These are phyloP conservation scores for Sitophilus oryzae DNA, from an alignment of 1,140 invertebrate genomes.

Conservation along the genomic window DNA sequence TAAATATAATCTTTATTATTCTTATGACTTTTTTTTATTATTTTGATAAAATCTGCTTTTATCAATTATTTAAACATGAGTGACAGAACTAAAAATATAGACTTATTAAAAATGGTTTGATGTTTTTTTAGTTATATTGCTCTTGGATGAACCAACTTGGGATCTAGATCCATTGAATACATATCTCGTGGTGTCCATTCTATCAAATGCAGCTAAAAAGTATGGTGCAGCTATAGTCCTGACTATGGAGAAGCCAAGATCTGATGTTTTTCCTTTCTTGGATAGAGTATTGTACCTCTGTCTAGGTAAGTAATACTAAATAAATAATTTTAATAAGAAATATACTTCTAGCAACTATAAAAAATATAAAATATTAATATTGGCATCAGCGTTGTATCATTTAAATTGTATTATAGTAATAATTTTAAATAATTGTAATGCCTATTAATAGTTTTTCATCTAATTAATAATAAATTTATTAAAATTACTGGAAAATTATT, in stretches of 20 bases:
- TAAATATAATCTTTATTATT: too few species aligned
- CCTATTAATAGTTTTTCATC: too few species aligned
- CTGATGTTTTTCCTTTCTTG: constrained; percentile 88
- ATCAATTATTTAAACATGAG: not conserved
- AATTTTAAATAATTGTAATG: too few species aligned
- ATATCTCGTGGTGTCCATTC: constrained; percentile 85
- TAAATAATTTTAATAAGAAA: too few species aligned
- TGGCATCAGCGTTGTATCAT: too few species aligned
- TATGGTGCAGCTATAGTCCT: constrained; percentile 81
- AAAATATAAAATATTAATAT: too few species aligned
- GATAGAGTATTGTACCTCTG: constrained; percentile 80
- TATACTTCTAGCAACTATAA: too few species aligned
- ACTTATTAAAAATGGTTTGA: not conserved
- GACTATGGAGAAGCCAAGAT: constrained; percentile 88
- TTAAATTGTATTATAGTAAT: too few species aligned
- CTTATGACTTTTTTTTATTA: not conserved
- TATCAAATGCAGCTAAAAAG: constrained; percentile 87
- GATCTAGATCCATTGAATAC: constrained; percentile 86
- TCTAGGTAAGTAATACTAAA: constrained; percentile 47
- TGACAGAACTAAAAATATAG: not conserved
- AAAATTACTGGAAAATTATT: too few species aligned
- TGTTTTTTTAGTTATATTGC: constrained; percentile 60
- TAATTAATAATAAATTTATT: too few species aligned
- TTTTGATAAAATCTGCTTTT: constrained; percentile 1
- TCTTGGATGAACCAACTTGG: constrained; percentile 87